Percentiles rank a stretch among this genome's conserved stretches.
Conservation (phyloP, 2,888 invertebrate genomes). For the Drosophila kambysellisi region DNA sequence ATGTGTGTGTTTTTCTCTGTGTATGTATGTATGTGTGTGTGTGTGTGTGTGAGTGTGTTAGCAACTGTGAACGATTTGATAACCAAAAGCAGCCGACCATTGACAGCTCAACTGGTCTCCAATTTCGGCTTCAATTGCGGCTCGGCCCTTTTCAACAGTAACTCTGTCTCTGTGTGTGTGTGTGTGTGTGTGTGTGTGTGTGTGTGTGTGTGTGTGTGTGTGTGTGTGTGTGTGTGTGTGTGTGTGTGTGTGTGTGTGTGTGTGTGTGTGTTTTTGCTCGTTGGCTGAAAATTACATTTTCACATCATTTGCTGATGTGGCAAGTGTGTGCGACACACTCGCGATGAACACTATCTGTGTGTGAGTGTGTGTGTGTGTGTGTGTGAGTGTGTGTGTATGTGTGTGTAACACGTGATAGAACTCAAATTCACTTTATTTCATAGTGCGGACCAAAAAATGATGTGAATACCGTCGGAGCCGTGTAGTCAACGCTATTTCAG, state of each 20-base stretch:
- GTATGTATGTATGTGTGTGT: constrained; percentile 5
- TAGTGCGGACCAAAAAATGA: constrained; percentile 35
- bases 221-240: background rate
- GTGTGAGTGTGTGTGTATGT: constrained; percentile 13
- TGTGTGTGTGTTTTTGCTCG: constrained; percentile 13
- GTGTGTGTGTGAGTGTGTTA: constrained; percentile 22
- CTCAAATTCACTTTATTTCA: constrained; percentile 56
- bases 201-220: no score
- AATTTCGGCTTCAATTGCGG: constrained; percentile 59
- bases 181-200: background rate
- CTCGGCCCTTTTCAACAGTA: constrained; percentile 21
- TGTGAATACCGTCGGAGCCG: constrained; percentile 45
- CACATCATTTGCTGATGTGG: constrained; percentile 81
- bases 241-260: background rate
- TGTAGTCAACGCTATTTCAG: constrained; percentile 37
- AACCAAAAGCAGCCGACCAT: constrained; percentile 55
- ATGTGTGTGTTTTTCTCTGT: constrained; percentile 5
- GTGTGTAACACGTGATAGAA: constrained; percentile 37
- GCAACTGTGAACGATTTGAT: constrained; percentile 42
- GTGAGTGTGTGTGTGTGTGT: constrained; percentile 9
- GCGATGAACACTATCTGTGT: constrained; percentile 11
- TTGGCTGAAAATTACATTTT: constrained; percentile 77
- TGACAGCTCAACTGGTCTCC: constrained; percentile 57
- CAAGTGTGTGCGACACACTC: constrained; percentile 65
- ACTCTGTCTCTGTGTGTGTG: constrained; percentile 1